Conservation (phyloP, 2,888 invertebrate genomes). For the Latrodectus hesperus region DNA sequence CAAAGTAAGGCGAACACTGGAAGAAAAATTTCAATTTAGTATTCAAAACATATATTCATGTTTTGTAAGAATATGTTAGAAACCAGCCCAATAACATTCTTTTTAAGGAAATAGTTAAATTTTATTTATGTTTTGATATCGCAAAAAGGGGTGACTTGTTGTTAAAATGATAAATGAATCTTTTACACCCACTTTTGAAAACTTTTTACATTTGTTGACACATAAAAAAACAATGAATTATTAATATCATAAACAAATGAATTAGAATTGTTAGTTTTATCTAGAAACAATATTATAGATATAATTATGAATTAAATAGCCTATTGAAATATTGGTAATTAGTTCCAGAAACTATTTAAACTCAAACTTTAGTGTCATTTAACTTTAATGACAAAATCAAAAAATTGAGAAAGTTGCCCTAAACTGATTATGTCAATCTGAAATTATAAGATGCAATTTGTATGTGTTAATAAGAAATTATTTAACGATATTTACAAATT, state of each 20-base stretch:
- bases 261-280: not conserved
- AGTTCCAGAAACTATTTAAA: not conserved
- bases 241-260: not conserved
- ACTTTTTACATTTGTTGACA: constrained; percentile 12
- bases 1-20: constrained; percentile 40
- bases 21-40: constrained; percentile 3
- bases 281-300: not conserved
- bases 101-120: constrained; percentile 29
- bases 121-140: constrained; percentile 7
- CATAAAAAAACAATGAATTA: not conserved
- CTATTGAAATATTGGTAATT: not conserved
- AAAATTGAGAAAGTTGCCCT: not conserved
- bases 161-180: not conserved
- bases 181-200: constrained; percentile 22
- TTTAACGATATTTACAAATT: not conserved
- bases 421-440: not conserved
- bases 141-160: constrained; percentile 48
- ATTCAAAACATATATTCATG: constrained; percentile 18
- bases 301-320: not conserved
- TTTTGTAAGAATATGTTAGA: constrained; percentile 26
- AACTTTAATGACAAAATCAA: not conserved
- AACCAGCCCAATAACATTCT: constrained; percentile 20
- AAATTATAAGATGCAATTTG: constrained; percentile 3
- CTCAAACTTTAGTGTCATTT: not conserved
- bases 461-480: constrained; percentile 1